Base-by-base conservation (phyloP, 2,888 invertebrate genomes). In the Xestia c-nigrum region DNA sequence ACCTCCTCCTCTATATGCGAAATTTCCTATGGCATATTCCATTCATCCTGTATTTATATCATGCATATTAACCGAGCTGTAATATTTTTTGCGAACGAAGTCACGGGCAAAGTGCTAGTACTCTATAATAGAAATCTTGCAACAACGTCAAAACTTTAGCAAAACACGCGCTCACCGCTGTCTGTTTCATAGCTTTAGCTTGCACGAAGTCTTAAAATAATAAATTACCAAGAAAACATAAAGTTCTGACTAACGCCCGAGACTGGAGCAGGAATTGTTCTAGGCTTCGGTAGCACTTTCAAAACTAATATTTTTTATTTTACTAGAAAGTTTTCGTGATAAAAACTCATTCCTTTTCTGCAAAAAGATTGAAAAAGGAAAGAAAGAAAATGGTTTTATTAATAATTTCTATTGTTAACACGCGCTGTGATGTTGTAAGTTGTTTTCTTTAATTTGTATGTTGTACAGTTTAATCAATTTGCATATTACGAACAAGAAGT, bases 151-250 rank as follows among this genome's bases (percentile, higher is more conserved):
- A 46, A 59, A 64, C 59, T 74, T 74, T 4, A 47, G 12, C 21
- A 63, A 69, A 85, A 69, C 46, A 31, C 40, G n/a, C 63, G 57
- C 16, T 16, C 12, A 55, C 12, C 19, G n/a, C 57, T n/a, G 40
- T 68, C 38, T 71, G 52, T 40, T n/a, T 31, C 68, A 5, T 31
- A 59, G 63, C 31, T 31, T 81, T 57, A 66, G 40, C 72, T 72
- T 63, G 52, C 14, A 52, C 21, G 4, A 52, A 72, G 61, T 67
- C 82, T 81, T 31, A 78, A 83, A 85, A 87, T 79, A 78, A 87
- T 73, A 83, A 81, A 85, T 85, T 83, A 84, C 78, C 52, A 63
- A 79, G 81, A 77, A 83, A 83, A 78, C 68, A 73, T 73, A 75
- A 87, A 87, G 73, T 81, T 78, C 66, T 40, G 31, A 70, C 59